Evolutionary conservation across 2,113 vertebrate species (phyloP).

Genomic region (Zosterops hypoxanthus): DNA sequence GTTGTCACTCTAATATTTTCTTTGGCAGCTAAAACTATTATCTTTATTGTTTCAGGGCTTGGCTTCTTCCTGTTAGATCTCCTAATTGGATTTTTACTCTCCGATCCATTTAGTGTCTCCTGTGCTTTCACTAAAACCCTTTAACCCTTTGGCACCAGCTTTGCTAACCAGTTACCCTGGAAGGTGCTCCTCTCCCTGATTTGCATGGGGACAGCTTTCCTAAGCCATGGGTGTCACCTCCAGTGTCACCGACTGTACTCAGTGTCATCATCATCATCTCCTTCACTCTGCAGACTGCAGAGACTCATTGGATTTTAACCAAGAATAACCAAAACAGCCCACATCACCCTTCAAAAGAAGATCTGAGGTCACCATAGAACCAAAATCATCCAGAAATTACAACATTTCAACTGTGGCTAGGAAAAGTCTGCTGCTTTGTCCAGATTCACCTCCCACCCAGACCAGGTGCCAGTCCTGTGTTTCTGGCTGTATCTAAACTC

Average conservation of each 20-base stretch:
- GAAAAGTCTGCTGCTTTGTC: neutral
- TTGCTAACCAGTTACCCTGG: neutral
- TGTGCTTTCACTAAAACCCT: neutral
- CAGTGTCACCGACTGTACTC: neutral
- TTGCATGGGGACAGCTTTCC: neutral
- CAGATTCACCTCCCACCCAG: neutral
- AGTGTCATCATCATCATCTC: neutral
- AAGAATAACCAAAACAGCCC: neutral
- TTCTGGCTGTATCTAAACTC: neutral
- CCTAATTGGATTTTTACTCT: constrained; percentile 59
- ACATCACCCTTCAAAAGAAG: neutral
- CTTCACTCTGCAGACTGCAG: neutral
- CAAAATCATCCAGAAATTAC: neutral
- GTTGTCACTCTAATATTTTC: constrained; percentile 25
- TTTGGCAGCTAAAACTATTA: constrained; percentile 39
- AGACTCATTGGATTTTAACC: neutral
- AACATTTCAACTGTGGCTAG: neutral
- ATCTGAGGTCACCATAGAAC: neutral
- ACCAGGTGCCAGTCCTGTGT: neutral
- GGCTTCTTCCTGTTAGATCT: constrained; percentile 39
- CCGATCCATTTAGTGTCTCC: constrained; percentile 30
- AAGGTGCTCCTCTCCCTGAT: neutral
- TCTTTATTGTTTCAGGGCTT: constrained; percentile 43
- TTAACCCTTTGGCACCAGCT: neutral
- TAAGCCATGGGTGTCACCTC: neutral